Percentiles rank a stretch among this genome's conserved stretches.
These are phyloP conservation scores for Hylaeus volcanicus DNA, from an alignment of 1,140 invertebrate genomes.

Conservation along the genomic window DNA sequence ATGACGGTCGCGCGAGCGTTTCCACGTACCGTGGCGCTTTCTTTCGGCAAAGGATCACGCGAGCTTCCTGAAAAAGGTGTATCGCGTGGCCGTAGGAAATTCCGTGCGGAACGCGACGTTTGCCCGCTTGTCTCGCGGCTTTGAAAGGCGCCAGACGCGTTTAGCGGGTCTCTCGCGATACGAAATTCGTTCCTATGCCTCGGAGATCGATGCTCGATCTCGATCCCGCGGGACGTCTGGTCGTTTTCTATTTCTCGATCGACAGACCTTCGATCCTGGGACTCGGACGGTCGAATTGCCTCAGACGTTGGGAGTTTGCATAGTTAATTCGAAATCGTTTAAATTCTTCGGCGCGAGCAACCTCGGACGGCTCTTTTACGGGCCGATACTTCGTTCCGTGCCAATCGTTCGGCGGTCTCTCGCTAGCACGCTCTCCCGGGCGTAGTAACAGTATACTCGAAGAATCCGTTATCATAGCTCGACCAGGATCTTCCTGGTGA, in stretches of 20 bases:
- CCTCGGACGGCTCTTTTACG: conserved; percentile 59
- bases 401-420: conserved; percentile 63
- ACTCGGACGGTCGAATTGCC: not conserved
- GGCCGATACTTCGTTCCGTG: conserved; percentile 66
- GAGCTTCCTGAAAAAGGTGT: conserved; percentile 38
- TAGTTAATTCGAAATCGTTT: not conserved
- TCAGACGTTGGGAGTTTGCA: not conserved
- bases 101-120: conserved; percentile 29
- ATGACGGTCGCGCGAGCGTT: not conserved
- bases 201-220: no score
- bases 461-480: conserved; percentile 74
- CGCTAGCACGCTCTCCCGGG: conserved; percentile 58
- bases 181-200: no score
- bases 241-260: no score
- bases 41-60: conserved; percentile 42
- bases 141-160: not conserved
- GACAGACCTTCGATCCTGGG: no score
- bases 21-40: not conserved
- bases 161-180: not conserved
- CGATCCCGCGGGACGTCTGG: no score
- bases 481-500: conserved; percentile 59
- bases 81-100: conserved; percentile 53
- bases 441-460: conserved; percentile 73
- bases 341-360: conserved; percentile 11
- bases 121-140: not conserved